Conservation (phyloP, 1,140 invertebrate species). For the Megalopta genalis region DNA sequence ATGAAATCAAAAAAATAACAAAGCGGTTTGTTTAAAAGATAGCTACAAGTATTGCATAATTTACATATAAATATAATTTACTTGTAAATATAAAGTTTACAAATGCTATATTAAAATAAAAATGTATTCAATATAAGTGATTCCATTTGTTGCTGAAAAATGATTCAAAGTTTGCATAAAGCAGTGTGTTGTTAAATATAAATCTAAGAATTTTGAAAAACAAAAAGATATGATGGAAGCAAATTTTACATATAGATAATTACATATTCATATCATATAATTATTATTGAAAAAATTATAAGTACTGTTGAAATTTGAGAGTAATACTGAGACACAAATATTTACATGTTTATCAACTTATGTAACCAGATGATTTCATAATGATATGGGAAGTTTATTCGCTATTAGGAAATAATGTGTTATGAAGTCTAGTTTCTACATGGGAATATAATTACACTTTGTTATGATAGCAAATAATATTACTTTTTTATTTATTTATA, state of each 20-base stretch:
- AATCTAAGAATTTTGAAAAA: not conserved
- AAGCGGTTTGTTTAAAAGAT: not conserved
- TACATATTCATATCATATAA: not conserved
- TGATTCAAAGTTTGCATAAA: not conserved
- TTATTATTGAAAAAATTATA: not conserved
- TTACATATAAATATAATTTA: no score
- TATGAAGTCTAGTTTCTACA: not conserved
- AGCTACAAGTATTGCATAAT: not conserved
- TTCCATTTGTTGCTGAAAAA: not conserved
- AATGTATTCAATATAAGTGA: not conserved
- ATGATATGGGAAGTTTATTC: not conserved
- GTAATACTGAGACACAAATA: not conserved
- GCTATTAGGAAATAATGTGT: not conserved
- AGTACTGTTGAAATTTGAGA: not conserved
- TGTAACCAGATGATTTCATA: slow-evolving; percentile 4
- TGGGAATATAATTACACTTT: slow-evolving; percentile 22
- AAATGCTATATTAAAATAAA: not conserved
- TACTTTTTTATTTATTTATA: not conserved
- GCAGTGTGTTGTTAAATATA: slow-evolving; percentile 4
- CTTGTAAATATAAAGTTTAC: not conserved
- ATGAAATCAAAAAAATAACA: not conserved
- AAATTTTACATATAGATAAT: not conserved
- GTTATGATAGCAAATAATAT: not conserved
- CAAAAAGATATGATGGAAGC: not conserved
- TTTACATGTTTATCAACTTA: not conserved